Base-by-base conservation (phyloP, 2,888 invertebrate genomes). In the Trimorus sp. region DNA sequence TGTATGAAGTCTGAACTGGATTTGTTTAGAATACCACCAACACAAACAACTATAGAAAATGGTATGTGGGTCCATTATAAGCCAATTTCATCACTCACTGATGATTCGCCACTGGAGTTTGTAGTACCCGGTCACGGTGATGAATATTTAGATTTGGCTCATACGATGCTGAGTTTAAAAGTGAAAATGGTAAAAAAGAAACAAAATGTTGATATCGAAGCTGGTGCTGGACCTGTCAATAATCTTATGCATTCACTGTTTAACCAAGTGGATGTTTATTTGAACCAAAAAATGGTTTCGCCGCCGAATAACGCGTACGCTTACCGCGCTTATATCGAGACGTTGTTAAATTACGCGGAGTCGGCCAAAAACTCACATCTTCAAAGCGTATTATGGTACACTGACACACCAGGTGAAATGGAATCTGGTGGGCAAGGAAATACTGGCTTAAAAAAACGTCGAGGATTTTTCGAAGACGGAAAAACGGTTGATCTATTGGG, bases 221-320 rank as follows among this genome's bases (percentile, higher is more conserved):
- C 3, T 4, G n/a, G 12, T 12, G 11, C 48, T 4, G 48, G 48
- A 4, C 11, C 12, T 48, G 48, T 48, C 12, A 48, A 48, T 12
- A 48, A 48, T 48, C n/a, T n/a, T n/a, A n/a, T n/a, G n/a, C n/a
- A n/a, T n/a, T n/a, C n/a, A n/a, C n/a, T n/a, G n/a, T n/a, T 48
- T n/a, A 48, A 48, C 12, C 85, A 87, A 54, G 78, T 85, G 0
- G 85, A 86, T 65, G 70, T 87, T 37, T 84, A 75, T 66, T 79
- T 87, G 37, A 87, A 88, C 66, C 83, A 86, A 51, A 86, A 86
- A 70, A n/a, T n/a, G n/a, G n/a, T n/a, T n/a, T n/a, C n/a, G n/a
- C n/a, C n/a, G n/a, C n/a, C n/a, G n/a, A n/a, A 53, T 85, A 84
- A 85, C 51, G 82, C 84, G 1, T 88, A 85, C 45, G 76, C 85